Conservation (phyloP, 1,140 invertebrate species). For the Onthophagus taurus region DNA sequence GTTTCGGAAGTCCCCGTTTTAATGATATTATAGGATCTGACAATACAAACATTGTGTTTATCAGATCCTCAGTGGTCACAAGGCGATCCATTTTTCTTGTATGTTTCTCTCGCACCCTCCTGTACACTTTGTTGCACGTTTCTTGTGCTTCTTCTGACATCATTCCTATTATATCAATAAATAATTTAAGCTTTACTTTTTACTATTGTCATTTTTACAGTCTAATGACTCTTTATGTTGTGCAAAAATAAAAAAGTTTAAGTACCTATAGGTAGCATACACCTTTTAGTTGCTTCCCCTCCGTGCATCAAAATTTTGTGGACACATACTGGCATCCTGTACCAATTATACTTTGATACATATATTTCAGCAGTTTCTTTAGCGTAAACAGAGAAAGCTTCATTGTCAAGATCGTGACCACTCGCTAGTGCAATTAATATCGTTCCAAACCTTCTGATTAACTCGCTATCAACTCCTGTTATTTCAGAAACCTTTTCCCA, state of each 20-base stretch:
- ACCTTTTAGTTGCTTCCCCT: neutral
- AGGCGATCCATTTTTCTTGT: conserved; percentile 23
- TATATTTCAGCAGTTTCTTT: conserved; percentile 8
- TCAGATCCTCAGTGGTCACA: too few species aligned
- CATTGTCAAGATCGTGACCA: conserved; percentile 9
- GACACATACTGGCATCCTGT: conserved; percentile 20
- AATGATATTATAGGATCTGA: too few species aligned
- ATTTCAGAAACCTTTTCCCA: conserved; percentile 22
- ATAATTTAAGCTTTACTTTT: too few species aligned
- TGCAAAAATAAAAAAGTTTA: conserved; percentile 3
- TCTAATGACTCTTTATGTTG: too few species aligned
- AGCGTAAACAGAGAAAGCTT: neutral
- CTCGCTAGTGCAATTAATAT: conserved; percentile 16
- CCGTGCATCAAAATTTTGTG: conserved; percentile 25
- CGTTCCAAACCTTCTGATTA: conserved; percentile 20
- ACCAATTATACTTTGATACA: conserved; percentile 19
- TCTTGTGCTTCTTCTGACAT: conserved; percentile 13
- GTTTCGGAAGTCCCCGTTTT: too few species aligned
- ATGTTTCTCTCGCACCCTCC: conserved; percentile 17
- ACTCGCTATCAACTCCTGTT: conserved; percentile 30
- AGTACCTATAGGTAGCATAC: too few species aligned
- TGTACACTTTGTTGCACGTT: conserved; percentile 4
- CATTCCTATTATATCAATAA: conserved; percentile 15
- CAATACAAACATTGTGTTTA: too few species aligned
- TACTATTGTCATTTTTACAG: too few species aligned